A percentile compares a stretch with the other conserved stretches of the same genome.
Conservation (phyloP, 2,113 vertebrate genomes). For the Tetrax tetrax region DNA sequence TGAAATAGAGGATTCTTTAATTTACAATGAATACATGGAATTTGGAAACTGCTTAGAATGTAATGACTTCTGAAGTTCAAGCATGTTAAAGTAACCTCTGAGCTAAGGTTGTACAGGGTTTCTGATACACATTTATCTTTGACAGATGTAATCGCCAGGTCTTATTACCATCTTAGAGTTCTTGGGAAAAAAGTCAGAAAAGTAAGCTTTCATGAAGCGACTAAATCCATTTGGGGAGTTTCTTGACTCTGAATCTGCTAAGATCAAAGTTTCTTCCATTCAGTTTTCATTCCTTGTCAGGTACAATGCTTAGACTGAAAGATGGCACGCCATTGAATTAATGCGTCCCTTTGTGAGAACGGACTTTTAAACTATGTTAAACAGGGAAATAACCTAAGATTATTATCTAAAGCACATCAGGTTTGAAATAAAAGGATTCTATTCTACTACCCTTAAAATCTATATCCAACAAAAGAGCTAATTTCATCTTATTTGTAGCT, state of each 20-base stretch:
- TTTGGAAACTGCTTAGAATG: not conserved
- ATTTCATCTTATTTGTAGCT: not conserved
- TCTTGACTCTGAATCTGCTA: not conserved
- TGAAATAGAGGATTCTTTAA: not conserved
- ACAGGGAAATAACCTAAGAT: not conserved
- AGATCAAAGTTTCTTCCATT: not conserved
- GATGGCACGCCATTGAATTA: not conserved
- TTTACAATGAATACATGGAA: not conserved
- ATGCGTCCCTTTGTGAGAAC: rapidly evolving
- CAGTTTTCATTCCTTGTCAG: not conserved
- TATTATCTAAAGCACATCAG: not conserved
- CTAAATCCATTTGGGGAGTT: not conserved
- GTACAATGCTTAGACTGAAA: not conserved
- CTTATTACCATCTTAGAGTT: not conserved
- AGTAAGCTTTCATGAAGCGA: not conserved
- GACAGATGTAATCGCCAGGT: not conserved
- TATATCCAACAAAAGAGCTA: not conserved
- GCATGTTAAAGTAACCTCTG: not conserved
- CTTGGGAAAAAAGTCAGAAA: not conserved
- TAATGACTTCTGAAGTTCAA: not conserved
- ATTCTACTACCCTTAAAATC: not conserved
- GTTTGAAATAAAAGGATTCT: not conserved
- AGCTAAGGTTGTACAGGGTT: not conserved
- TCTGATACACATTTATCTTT: conserved; percentile 6
- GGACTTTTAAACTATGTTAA: not conserved